Evolutionary conservation across 2,888 invertebrate genomes (phyloP), one percentile per base, ranked within the genome.

Genomic region (Augiades crinisus): DNA sequence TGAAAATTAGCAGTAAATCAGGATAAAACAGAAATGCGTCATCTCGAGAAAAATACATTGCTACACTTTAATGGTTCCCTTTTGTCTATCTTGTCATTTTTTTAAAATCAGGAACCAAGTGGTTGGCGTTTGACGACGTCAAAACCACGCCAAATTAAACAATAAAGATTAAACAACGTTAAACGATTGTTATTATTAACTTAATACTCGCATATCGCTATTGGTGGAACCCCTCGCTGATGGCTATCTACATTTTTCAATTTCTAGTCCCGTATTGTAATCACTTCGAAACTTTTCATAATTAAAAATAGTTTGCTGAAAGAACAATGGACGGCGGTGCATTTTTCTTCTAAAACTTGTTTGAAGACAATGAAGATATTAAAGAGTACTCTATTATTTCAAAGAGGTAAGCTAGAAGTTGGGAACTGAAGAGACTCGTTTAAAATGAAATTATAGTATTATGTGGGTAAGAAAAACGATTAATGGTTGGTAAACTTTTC

Each of bases 341-440:
- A 47, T 47, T 47, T 27, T 47, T 47, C 47, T 47, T 47, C 30
- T 47, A 38, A 47, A 47, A 38, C 38, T 47, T 47, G 34, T 38
- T n/a, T 38, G 38, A 47, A 45, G 30, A 47, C 21, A 31, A 38
- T 21, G 31, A 14, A 47, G 37, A 19, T 37, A 30, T 31, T 47
- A 47, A 38, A 47, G 17, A 47, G 37, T 30, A 46, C 36, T 46
- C 36, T 36, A 27, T 38, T 46, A 37, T 46, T 46, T 57, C 53
- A 61, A 56, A 47, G 31, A 41, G 45, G 54, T 31, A 21, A 43
- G 54, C 47, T 38, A 16, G n/a, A 37, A 38, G 38, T 21, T 22
- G n/a, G n/a, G 8, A 37, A 27, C 13, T 1, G 27, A 3, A 10
- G 8, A 27, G 24, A 27, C 10, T 27, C 10, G 24, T 2, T 27